Percentiles rank a stretch among this genome's conserved stretches.
These are phyloP conservation scores for Euura lappo DNA, from an alignment of 1,140 invertebrate species.

Conservation along the genomic window DNA sequence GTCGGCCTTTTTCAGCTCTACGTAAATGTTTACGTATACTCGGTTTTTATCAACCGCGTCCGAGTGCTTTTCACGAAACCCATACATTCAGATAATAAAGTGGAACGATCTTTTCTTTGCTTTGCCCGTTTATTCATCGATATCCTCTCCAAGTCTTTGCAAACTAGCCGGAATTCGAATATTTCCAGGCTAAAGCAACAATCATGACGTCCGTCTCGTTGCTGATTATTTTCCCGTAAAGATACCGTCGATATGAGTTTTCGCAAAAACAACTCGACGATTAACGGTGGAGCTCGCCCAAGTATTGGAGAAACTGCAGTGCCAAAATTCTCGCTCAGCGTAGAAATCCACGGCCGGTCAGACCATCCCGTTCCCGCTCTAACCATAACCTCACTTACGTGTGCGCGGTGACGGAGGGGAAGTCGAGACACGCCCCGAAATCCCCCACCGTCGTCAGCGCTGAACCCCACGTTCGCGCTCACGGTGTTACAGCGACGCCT, in stretches of 20 bases:
- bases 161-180: too few relatives aligned
- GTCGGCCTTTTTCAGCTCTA: background rate
- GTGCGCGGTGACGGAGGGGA: conserved; percentile 21
- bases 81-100: too few relatives aligned
- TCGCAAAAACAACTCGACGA: too few relatives aligned
- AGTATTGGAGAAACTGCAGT: conserved; percentile 20
- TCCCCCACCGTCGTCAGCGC: conserved; percentile 21
- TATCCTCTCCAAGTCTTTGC: background rate
- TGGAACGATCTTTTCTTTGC: background rate
- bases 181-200: too few relatives aligned
- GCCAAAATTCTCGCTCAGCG: conserved; percentile 53
- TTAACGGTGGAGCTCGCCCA: too few relatives aligned
- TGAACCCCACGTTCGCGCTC: conserved; percentile 39
- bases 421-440: conserved; percentile 34
- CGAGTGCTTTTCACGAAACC: too few relatives aligned
- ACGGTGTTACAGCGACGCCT: conserved; percentile 45
- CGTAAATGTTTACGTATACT: too few relatives aligned
- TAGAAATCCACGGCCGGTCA: conserved; percentile 26
- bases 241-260: too few relatives aligned
- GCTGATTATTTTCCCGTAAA: too few relatives aligned
- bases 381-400: conserved; percentile 28
- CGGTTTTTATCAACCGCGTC: too few relatives aligned
- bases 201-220: too few relatives aligned
- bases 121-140: background rate
- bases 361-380: conserved; percentile 32